These are phyloP conservation scores for Buteo buteo DNA, from an alignment of 2,113 vertebrate genomes.

Conservation along the genomic window DNA sequence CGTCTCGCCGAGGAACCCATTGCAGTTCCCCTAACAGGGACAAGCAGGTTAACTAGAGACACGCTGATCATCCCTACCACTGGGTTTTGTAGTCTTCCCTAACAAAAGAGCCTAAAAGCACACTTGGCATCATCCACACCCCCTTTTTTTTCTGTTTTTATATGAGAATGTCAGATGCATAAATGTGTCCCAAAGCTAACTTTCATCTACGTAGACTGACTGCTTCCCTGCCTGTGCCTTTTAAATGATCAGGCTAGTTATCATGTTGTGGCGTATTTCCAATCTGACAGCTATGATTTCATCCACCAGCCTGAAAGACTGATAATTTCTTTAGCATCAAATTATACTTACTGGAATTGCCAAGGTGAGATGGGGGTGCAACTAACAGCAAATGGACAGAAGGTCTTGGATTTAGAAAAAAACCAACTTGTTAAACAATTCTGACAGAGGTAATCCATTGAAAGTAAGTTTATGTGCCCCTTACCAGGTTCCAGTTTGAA, in stretches of 20 bases:
- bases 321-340: not conserved
- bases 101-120: not conserved
- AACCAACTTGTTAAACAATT: not conserved
- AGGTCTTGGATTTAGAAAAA: not conserved
- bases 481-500: not conserved
- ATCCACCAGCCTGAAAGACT: not conserved
- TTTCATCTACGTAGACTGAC: not conserved
- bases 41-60: not conserved
- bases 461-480: not conserved
- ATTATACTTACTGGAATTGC: not conserved
- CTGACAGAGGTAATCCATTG: not conserved
- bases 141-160: not conserved
- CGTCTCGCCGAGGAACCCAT: not conserved
- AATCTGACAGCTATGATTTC: not conserved
- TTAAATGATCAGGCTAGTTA: not conserved
- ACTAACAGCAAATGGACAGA: not conserved
- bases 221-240: not conserved
- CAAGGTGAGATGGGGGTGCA: not conserved
- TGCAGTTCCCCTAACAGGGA: not conserved
- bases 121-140: not conserved
- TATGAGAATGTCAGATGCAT: not conserved
- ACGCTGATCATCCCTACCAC: not conserved
- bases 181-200: not conserved
- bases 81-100: not conserved
- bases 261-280: not conserved